Base-by-base conservation (phyloP, 2,888 invertebrate genomes). In the Plutella xylostella region DNA sequence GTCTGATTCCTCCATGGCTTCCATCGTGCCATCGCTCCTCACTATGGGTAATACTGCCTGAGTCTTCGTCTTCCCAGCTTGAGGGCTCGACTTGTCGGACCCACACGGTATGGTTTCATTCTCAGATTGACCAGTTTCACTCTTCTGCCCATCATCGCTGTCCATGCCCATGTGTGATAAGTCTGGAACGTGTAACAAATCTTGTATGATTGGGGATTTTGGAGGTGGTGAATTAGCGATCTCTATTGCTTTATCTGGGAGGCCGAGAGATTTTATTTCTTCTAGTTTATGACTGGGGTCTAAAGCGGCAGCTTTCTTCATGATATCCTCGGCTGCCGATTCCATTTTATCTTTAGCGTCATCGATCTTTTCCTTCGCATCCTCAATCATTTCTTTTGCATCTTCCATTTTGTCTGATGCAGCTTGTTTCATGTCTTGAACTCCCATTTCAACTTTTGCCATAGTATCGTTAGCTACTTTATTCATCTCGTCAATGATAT, bases 41-140 rank as follows among this genome's bases (percentile, higher is more conserved):
- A 83, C 73, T 49, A 83, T 82, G 2, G 84, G 84, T 66, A 85
- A 67, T 21, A 85, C 84, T 1, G 84, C 84, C 57, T 84, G 84
- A 1, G 80, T 85, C 54, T 83, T 85, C 4, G 70, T 57, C 5
- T 67, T 68, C 54, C 82, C 84, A 0, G 67, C 76, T 48, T 71
- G 77, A 6, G 84, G 84, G 55, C 84, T 84, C 3, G 83, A 83
- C 50, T 84, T 84, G 48, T 80, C 82, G 0, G 84, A 85, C 5
- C 67, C 78, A 54, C 84, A 85, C 0, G 79, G 74, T 45, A 85
- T 83, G 0, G 84, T 85, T 49, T 85, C 84, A 50, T 83, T 83
- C 49, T 84, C 84, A 2, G 84, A 85, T 46, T 82, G 80, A 1
- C 70, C 78, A 1, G 62, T 68, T 21, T 80, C 78, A 54, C 82